A percentile compares a stretch with the other conserved stretches of the same genome.
These are phyloP conservation scores for Menura novaehollandiae DNA, from an alignment of 2,113 vertebrate species.

Conservation along the genomic window DNA sequence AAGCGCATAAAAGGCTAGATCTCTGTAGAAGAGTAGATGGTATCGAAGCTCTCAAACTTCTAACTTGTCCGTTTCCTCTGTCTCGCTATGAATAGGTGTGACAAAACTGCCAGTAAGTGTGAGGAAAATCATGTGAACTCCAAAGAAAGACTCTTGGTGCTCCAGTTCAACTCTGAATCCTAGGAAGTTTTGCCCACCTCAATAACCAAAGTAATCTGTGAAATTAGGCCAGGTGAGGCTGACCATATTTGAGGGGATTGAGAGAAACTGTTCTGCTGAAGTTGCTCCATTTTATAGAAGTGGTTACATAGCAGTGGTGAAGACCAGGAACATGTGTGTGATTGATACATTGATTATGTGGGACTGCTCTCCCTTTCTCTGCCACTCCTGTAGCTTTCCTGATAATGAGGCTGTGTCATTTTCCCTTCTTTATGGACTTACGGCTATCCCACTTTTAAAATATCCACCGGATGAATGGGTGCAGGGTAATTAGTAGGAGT, in stretches of 20 bases:
- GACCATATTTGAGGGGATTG: background rate
- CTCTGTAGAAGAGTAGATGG: background rate
- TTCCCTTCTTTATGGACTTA: background rate
- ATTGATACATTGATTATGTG: background rate
- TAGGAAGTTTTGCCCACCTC: background rate
- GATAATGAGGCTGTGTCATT: background rate
- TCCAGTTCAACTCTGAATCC: background rate
- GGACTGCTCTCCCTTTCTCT: background rate
- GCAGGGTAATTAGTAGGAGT: background rate
- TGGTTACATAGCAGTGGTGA: background rate
- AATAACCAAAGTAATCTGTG: background rate
- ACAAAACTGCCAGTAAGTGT: background rate
- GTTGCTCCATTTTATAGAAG: background rate
- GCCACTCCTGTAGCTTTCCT: background rate
- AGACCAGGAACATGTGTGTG: accelerated
- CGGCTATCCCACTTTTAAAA: background rate
- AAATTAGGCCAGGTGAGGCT: background rate
- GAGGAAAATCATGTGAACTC: background rate
- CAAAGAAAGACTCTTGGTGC: background rate
- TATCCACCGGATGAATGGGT: background rate
- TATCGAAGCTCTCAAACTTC: background rate
- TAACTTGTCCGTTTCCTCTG: background rate
- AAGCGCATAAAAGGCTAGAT: background rate
- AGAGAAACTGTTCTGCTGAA: background rate
- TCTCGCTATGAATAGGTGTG: background rate